Base-by-base conservation (phyloP, 2,113 vertebrate genomes). In the Sphyrna mokarran region DNA sequence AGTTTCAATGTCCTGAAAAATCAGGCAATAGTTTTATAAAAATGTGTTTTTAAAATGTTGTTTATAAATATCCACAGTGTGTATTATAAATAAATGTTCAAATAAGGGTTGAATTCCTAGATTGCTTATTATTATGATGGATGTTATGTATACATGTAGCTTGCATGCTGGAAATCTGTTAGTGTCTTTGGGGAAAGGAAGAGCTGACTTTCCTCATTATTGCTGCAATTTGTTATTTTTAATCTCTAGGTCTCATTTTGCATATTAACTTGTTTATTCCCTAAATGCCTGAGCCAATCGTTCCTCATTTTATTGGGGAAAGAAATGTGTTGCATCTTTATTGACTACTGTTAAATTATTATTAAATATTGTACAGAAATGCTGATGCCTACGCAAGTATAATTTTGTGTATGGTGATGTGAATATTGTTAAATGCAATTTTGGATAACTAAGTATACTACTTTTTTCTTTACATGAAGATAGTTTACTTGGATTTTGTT, bases 351-450 rank as follows among this genome's bases (percentile, higher is more conserved):
- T 91, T 66, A 66, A 93, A 93, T 93, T 86, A 86, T 86, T 89
- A 54, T 89, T 54, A 89, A 89, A 89, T 89, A 89, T 89, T 93
- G 89, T 93, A 93, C 89, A 93, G 89, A 93, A 93, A 93, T 66
- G 63, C 16, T 66, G 61, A 66, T 93, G 14, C 89, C 63, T 93
- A 93, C 89, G 63, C 89, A 93, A 83, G 61, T 93, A 66, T 63
- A 63, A 66, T 93, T 93, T 93, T 93, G 61, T 93, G 89, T 93
- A 93, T 66, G 89, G 89, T 93, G 33, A 66, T 93, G 89, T 93
- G 89, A 66, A 66, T 58, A 93, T 37, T 91, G 89, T 93, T 68
- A 66, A 93, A 40, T 68, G 61, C 61, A n/a, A 33, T 93, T 91
- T 93, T 93, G 61, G 18, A 93, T 68, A 93, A 93, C 63, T 22